These are phyloP conservation scores for Mesorhabditis belari DNA, from an alignment of 2,888 invertebrate species.

Conservation along the genomic window DNA sequence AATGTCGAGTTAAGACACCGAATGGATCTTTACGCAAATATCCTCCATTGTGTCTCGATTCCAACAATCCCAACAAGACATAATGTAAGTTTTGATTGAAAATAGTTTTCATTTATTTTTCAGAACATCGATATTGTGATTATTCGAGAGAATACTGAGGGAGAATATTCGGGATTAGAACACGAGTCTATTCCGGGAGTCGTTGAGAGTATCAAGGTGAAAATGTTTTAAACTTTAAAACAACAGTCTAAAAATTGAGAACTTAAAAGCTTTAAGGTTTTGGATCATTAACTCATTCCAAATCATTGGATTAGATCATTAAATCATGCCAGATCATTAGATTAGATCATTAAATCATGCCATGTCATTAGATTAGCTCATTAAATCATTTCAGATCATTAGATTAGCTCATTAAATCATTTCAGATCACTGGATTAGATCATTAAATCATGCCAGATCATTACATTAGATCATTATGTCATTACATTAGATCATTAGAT, in stretches of 20 bases:
- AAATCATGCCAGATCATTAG: background rate
- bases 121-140: slow-evolving; percentile 79
- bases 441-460: background rate
- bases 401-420: background rate
- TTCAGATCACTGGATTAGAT: background rate
- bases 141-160: slow-evolving; percentile 90
- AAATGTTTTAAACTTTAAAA: background rate
- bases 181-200: slow-evolving; percentile 87
- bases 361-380: background rate
- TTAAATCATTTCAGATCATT: background rate
- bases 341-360: background rate
- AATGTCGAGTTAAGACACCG: slow-evolving; percentile 73
- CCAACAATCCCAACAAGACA: slow-evolving; percentile 73
- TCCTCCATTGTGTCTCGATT: slow-evolving; percentile 83
- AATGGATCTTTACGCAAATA: slow-evolving; percentile 84
- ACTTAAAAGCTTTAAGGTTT: too few relatives aligned
- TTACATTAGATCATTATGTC: background rate
- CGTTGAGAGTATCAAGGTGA: slow-evolving; percentile 83
- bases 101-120: slow-evolving; percentile 1
- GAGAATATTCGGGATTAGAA: slow-evolving; percentile 94
- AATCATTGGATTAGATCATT: background rate
- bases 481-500: background rate
- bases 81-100: slow-evolving; percentile 48
- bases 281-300: background rate
- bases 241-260: background rate